Conservation (phyloP, 2,113 vertebrate species). For the Amblyornis subalaris region DNA sequence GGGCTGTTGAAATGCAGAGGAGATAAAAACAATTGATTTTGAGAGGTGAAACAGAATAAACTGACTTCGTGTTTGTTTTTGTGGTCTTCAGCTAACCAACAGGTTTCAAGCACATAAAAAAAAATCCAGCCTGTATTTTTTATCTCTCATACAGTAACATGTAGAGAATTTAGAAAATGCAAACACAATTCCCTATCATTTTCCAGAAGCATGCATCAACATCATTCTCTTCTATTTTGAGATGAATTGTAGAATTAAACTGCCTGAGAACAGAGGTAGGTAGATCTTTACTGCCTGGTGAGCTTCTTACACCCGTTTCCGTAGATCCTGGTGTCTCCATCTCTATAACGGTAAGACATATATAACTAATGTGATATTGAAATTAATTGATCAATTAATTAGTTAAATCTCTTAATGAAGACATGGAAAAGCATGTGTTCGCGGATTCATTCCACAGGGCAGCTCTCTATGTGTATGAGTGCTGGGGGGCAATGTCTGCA, state of each 20-base stretch:
- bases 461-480: fast-evolving
- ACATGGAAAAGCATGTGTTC: fast-evolving
- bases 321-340: background rate
- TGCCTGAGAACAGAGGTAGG: background rate
- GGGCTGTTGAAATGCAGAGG: slow-evolving; percentile 10
- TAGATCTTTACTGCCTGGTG: background rate
- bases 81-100: background rate
- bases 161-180: background rate
- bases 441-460: fast-evolving
- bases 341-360: background rate
- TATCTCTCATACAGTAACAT: background rate
- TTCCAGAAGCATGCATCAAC: background rate
- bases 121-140: background rate
- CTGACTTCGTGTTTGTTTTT: slow-evolving; percentile 17
- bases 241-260: background rate
- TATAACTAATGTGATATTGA: fast-evolving
- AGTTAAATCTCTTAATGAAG: background rate
- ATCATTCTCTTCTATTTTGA: background rate
- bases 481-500: background rate
- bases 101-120: background rate
- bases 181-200: background rate
- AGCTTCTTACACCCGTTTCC: background rate
- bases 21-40: slow-evolving; percentile 37
- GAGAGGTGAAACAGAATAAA: background rate
- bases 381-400: background rate